Percentiles rank a stretch among this genome's conserved stretches.
Conservation (phyloP, 2,888 invertebrate genomes). For the Smittia aterrima region DNA sequence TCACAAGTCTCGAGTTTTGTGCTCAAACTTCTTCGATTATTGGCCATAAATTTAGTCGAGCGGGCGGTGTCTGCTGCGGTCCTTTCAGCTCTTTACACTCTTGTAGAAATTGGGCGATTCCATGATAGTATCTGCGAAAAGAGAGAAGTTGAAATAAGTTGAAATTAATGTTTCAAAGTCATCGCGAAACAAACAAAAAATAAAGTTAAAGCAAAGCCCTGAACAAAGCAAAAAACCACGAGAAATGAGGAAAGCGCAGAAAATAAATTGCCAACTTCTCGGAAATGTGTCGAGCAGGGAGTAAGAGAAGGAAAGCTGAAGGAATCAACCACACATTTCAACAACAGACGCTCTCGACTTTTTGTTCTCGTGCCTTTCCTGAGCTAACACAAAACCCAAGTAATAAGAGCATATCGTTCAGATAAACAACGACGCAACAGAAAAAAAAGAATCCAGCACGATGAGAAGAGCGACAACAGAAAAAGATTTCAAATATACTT, state of each 20-base stretch:
- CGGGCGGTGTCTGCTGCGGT: slow-evolving; percentile 51
- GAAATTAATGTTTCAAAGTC: not conserved
- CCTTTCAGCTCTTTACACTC: slow-evolving; percentile 49
- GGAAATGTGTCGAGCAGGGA: slow-evolving; percentile 1
- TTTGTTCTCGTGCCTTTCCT: not conserved
- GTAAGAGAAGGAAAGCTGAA: not conserved
- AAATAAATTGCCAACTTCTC: slow-evolving; percentile 31
- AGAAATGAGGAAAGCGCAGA: not conserved
- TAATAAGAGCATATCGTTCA: slow-evolving; percentile 1
- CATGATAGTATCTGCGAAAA: slow-evolving; percentile 51
- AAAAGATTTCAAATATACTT: not conserved
- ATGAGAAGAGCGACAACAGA: not conserved
- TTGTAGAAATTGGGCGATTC: slow-evolving; percentile 49
- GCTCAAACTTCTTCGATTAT: slow-evolving; percentile 50
- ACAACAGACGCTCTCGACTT: slow-evolving; percentile 23
- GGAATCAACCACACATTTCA: slow-evolving; percentile 37
- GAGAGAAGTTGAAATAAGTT: slow-evolving; percentile 37
- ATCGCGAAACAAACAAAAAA: not conserved
- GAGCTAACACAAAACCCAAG: not conserved
- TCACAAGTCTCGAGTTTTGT: not conserved
- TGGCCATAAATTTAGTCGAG: slow-evolving; percentile 53
- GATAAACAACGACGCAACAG: slow-evolving; percentile 5
- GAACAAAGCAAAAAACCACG: not conserved
- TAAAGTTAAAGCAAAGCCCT: not conserved
- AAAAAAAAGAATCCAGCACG: not conserved